Conservation (phyloP, 2,113 vertebrate species). For the Chaetura pelagica region DNA sequence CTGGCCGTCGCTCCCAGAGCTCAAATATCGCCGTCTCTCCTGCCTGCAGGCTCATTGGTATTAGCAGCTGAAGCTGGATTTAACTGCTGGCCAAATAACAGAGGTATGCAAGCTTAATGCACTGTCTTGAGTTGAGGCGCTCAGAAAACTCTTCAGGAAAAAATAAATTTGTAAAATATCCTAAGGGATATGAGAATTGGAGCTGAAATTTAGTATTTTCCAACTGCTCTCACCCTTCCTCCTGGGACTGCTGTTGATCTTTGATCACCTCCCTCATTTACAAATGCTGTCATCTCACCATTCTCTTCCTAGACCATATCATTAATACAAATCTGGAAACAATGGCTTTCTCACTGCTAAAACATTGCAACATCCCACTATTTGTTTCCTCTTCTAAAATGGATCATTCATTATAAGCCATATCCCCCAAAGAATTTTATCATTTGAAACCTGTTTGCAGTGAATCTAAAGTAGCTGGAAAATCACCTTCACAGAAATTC, state of each 20-base stretch:
- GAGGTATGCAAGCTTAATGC: neutral
- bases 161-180: neutral
- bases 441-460: conserved; percentile 65
- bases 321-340: conserved; percentile 69
- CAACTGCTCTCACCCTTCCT: conserved; percentile 33
- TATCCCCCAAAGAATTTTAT: conserved; percentile 72
- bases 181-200: neutral
- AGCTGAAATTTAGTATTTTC: conserved; percentile 48
- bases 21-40: neutral
- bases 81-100: neutral
- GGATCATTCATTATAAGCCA: conserved; percentile 55
- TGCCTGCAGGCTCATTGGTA: neutral
- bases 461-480: conserved; percentile 62
- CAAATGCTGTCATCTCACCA: neutral
- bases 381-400: conserved; percentile 58
- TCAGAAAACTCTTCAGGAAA: neutral
- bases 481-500: conserved; percentile 57
- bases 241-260: conserved; percentile 29
- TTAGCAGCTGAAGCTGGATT: neutral
- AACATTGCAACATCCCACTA: conserved; percentile 58
- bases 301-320: conserved; percentile 33
- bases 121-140: neutral
- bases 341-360: conserved; percentile 48
- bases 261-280: conserved; percentile 58
- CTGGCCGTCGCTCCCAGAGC: neutral